Percentiles rank a stretch among this genome's conserved stretches.
Conservation (phyloP, 2,797 vertebrate species). For the Amphiprion clarkii region DNA sequence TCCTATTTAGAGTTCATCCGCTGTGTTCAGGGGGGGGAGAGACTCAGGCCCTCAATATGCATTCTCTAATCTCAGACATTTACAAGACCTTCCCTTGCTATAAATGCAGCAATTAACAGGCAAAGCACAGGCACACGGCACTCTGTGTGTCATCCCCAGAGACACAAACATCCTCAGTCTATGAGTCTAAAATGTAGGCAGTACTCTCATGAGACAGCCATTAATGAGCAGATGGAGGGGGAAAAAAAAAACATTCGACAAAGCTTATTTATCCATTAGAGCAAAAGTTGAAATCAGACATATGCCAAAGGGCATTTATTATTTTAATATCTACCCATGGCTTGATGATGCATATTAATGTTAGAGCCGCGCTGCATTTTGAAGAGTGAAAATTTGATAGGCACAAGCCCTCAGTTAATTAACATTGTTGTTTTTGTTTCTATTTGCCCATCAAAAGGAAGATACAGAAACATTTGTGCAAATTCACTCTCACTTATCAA, state of each 20-base stretch:
- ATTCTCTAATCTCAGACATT: constrained; percentile 77
- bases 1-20: constrained; percentile 75
- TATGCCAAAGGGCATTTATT: constrained; percentile 77
- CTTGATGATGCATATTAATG: constrained; percentile 70
- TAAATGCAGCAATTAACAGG: constrained; percentile 84
- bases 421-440: constrained; percentile 60
- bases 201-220: constrained; percentile 69
- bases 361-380: constrained; percentile 41
- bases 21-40: constrained; percentile 36
- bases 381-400: constrained; percentile 47
- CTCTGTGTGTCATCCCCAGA: constrained; percentile 71
- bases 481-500: constrained; percentile 8
- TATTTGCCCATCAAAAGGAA: constrained; percentile 40
- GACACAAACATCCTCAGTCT: constrained; percentile 75
- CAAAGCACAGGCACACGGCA: constrained; percentile 64
- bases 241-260: constrained; percentile 66
- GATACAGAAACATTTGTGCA: constrained; percentile 27
- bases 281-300: constrained; percentile 85
- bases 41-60: constrained; percentile 59
- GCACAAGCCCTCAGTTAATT: constrained; percentile 62
- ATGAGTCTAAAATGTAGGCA: constrained; percentile 72
- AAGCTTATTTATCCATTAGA: constrained; percentile 88
- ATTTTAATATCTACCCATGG: constrained; percentile 68
- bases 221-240: constrained; percentile 75
- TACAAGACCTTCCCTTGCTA: constrained; percentile 74